Evolutionary conservation across 2,888 invertebrate genomes (phyloP).

Genomic region (Hydroisotoma schaefferi): DNA sequence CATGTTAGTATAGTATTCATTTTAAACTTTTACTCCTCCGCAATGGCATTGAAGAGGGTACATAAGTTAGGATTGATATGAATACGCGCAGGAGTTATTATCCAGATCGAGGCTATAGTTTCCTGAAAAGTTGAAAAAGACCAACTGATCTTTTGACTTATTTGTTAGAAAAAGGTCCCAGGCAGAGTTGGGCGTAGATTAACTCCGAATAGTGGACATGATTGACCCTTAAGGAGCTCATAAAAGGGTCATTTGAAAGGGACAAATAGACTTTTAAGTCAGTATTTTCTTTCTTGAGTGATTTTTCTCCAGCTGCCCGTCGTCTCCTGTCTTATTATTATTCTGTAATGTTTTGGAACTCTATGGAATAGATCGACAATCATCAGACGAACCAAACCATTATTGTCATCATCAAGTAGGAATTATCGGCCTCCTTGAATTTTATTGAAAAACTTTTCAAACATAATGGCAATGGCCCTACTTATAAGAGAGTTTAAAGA

Average conservation of each 20-base stretch:
- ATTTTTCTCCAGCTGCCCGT: conserved; percentile 33
- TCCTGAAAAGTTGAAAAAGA: not conserved
- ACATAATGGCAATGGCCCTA: not conserved
- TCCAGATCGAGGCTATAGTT: no score
- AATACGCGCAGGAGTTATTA: no score
- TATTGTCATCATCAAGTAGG: conserved; percentile 12
- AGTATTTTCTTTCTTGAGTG: conserved; percentile 14
- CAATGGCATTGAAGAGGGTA: no score
- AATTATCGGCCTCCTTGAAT: conserved; percentile 22
- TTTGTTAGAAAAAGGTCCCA: not conserved
- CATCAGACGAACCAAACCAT: conserved; percentile 6
- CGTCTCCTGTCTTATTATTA: conserved; percentile 14
- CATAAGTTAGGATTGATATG: no score
- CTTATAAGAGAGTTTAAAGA: no score
- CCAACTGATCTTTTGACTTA: not conserved
- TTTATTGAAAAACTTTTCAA: conserved; percentile 3
- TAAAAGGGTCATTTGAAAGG: conserved; percentile 48
- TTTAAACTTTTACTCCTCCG: no score
- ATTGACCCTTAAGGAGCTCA: conserved; percentile 49
- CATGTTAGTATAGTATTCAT: no score
- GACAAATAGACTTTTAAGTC: conserved; percentile 42
- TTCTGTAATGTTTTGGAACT: no score
- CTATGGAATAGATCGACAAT: no score
- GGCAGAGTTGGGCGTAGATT: conserved; percentile 27
- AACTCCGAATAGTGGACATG: conserved; percentile 45